A percentile compares a stretch with the other conserved stretches of the same genome.
Conservation (phyloP, 30 jellyfish, hydroid and myxozoan genomes). For the Cassiopea andromeda region DNA sequence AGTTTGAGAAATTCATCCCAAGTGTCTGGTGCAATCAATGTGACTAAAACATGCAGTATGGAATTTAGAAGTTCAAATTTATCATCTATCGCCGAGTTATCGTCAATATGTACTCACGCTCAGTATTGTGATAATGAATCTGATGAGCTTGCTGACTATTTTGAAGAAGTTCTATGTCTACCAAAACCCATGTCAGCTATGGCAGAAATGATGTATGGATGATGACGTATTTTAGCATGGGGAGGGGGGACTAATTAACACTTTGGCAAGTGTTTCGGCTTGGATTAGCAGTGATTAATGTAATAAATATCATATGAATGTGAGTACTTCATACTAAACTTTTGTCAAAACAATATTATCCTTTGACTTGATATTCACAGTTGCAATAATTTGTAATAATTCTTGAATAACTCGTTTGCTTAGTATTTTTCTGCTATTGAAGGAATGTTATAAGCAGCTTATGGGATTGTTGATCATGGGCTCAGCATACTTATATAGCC, state of each 20-base stretch:
- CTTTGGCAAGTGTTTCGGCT: too few relatives aligned
- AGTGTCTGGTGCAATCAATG: background rate
- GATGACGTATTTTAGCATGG: conserved; percentile 12
- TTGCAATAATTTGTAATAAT: too few relatives aligned
- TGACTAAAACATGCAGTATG: conserved; percentile 53
- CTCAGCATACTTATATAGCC: too few relatives aligned
- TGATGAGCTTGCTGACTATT: conserved; percentile 88
- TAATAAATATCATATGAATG: too few relatives aligned
- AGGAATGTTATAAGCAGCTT: too few relatives aligned
- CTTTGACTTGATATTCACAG: too few relatives aligned
- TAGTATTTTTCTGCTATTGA: too few relatives aligned
- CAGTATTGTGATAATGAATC: conserved; percentile 69
- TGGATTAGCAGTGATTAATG: too few relatives aligned
- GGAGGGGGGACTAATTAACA: background rate
- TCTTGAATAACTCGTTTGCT: too few relatives aligned
- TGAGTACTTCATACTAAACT: too few relatives aligned
- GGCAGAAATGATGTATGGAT: conserved; percentile 99
- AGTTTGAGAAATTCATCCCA: background rate
- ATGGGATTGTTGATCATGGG: too few relatives aligned
- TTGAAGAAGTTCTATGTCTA: conserved; percentile 81
- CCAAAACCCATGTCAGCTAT: conserved; percentile 99
- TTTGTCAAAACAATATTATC: too few relatives aligned
- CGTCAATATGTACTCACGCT: conserved; percentile 16
- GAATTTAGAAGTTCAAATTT: conserved; percentile 40
- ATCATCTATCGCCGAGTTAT: background rate